These are phyloP conservation scores for Manacus vitellinus DNA, from an alignment of 2,113 vertebrate species.

Conservation along the genomic window DNA sequence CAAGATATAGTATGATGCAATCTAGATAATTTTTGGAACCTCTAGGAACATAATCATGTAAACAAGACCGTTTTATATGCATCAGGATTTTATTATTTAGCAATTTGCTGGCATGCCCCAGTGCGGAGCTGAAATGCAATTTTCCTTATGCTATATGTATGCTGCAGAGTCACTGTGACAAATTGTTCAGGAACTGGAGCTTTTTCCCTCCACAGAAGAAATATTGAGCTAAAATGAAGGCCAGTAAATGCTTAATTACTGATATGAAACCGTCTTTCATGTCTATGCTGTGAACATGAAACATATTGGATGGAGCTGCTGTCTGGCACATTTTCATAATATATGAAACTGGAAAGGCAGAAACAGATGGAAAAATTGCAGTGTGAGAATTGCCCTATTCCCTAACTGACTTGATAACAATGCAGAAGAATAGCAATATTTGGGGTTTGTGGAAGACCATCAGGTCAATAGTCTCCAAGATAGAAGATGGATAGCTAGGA, in stretches of 20 bases:
- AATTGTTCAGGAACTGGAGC: not conserved
- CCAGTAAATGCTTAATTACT: conserved; percentile 42
- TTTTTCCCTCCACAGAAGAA: conserved; percentile 10
- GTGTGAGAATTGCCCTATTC: conserved; percentile 65
- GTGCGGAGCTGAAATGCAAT: not conserved
- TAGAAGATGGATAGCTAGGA: not conserved
- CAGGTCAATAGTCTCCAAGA: not conserved
- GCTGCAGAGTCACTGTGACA: not conserved
- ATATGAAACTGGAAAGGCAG: conserved; percentile 71
- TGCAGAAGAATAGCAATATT: conserved; percentile 58
- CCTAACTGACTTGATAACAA: conserved; percentile 67
- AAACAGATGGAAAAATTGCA: conserved; percentile 71
- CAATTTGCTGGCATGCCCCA: not conserved
- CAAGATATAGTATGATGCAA: not conserved
- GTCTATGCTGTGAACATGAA: conserved; percentile 58
- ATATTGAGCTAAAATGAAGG: conserved; percentile 50
- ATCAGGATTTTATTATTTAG: conserved; percentile 2
- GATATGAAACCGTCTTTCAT: conserved; percentile 48
- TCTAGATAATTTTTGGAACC: not conserved
- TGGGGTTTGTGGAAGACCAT: not conserved
- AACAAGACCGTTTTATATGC: not conserved
- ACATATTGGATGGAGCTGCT: conserved; percentile 64
- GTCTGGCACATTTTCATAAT: conserved; percentile 64
- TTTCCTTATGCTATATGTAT: not conserved
- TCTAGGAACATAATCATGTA: not conserved